Conservation (phyloP, 2,113 vertebrate genomes). For the Neolamprologus sp. region DNA sequence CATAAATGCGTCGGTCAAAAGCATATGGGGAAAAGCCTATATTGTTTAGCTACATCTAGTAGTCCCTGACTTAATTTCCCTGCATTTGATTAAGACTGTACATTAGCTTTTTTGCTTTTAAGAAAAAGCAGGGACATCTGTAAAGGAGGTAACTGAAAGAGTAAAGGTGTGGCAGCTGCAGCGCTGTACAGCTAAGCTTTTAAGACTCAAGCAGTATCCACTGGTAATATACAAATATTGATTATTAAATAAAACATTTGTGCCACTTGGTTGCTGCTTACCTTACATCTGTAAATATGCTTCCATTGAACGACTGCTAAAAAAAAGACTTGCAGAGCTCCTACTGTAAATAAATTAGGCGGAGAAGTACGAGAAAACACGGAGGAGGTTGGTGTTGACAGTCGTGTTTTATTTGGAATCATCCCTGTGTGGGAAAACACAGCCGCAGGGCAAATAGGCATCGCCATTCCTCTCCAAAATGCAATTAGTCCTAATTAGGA, state of each 20-base stretch:
- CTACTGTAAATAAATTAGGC: background rate
- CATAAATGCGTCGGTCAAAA: background rate
- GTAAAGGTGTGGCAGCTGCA: background rate
- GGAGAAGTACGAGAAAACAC: background rate
- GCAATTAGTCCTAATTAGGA: constrained; percentile 43
- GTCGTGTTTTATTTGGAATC: constrained; percentile 33
- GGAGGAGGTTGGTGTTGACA: background rate
- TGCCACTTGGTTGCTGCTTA: background rate
- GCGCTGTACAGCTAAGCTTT: background rate
- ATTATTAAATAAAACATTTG: background rate
- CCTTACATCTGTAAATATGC: background rate
- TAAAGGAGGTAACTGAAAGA: background rate
- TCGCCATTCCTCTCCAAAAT: background rate
- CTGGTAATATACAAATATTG: background rate
- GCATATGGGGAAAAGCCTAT: background rate
- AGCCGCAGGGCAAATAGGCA: constrained; percentile 5
- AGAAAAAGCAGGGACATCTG: background rate
- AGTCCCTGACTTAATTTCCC: background rate
- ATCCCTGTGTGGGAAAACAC: constrained; percentile 23
- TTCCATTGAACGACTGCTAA: background rate
- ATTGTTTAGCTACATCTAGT: background rate
- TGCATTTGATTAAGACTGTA: background rate
- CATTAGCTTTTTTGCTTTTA: background rate
- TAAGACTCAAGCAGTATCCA: background rate
- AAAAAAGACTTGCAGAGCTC: background rate